Base-by-base conservation (phyloP, 2,888 invertebrate genomes). In the Druceiella hillmani region DNA sequence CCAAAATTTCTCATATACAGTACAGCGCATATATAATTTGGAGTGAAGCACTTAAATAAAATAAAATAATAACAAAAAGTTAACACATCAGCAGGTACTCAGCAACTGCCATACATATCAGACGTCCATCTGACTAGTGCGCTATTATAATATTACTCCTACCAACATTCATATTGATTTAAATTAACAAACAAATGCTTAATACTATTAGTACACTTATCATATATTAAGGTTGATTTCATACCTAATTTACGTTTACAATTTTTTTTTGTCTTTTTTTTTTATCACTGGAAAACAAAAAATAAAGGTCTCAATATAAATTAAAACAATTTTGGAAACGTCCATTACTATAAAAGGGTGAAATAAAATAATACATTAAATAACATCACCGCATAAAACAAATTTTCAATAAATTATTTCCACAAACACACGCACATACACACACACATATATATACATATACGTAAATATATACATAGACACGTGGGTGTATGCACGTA, bases 221-320 rank as follows among this genome's bases (percentile, higher is more conserved):
- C 9, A 20, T 9, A 20, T 20, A 9, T 20, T 7, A 9, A 20
- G 22, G 22, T 20, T 20, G 22, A 7, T 20, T 20, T 20, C 6
- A 20, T 7, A 20, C 9, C 6, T 20, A 7, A 20, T 20, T 20
- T 20, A 7, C 6, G 22, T 20, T 20, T 20, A 40, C 20, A 9
- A 11, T 17, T 5, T 2, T 40, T 39, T 37, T 15, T 37, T 39
- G 12, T 38, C 41, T 41, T 37, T 38, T 40, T 40, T 43, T 50
- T 44, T 43, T 46, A 46, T 44, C 46, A 42, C 43, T 43, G 44
- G 42, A 44, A 43, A 48, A 46, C 43, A 45, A 47, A 47, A 46
- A 43, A 38, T 47, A 45, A 54, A 44, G 46, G 49, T 53, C 54
- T 54, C 52, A 54, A 52, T 47, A 41, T 48, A 46, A 45, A 46